Percentiles rank a stretch among this genome's conserved stretches.
phyloP scores from a whole-genome alignment of 2,113 vertebrate species.

The Hemichromis elongatus region DNA sequence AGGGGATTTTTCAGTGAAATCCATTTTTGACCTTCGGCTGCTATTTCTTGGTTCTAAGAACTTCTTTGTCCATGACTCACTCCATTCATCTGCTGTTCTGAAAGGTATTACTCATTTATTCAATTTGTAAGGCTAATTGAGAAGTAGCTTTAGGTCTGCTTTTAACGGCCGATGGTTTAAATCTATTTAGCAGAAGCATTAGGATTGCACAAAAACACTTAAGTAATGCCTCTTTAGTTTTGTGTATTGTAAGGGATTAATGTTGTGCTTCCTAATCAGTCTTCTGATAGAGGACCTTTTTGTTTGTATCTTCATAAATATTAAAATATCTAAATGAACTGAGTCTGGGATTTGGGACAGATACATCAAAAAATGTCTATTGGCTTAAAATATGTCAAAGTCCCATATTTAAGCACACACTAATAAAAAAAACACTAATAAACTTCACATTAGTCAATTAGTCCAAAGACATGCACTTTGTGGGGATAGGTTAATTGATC shows the following conservation, averaged over 20 bases:
- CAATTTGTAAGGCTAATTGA: neutral
- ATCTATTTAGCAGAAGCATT: neutral
- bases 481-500: no score
- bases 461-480: no score
- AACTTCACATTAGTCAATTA: neutral
- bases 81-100: neutral
- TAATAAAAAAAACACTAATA: neutral
- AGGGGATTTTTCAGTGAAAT: neutral
- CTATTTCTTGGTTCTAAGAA: neutral
- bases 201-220: neutral
- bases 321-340: no score
- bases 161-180: neutral
- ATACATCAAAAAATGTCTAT: neutral
- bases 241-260: neutral
- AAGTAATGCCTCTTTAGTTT: neutral
- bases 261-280: neutral
- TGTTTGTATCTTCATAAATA: neutral
- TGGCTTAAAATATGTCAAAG: neutral
- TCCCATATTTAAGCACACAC: neutral
- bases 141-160: neutral
- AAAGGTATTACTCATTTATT: neutral
- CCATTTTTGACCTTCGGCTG: neutral
- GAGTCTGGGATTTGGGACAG: no score
- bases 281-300: neutral
- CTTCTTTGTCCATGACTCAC: neutral